Conservation (phyloP, 2,797 vertebrate genomes). For the Malurus splendens region DNA sequence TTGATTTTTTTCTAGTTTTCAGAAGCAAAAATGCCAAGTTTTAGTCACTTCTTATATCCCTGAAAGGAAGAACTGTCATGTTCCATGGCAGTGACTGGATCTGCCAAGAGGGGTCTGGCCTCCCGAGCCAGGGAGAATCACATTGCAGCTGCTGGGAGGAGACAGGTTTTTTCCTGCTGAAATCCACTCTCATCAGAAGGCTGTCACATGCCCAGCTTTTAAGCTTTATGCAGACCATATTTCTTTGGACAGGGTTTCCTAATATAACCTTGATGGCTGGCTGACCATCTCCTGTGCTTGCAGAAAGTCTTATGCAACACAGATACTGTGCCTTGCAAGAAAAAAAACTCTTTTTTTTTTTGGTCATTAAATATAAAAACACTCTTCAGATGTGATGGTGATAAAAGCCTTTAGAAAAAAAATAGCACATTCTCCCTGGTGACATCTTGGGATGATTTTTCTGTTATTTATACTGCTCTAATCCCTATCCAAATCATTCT, state of each 20-base stretch:
- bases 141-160: fast-evolving
- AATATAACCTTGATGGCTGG: neutral
- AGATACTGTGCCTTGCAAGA: neutral
- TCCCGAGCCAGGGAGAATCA: neutral
- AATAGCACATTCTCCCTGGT: neutral
- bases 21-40: neutral
- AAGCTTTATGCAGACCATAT: neutral
- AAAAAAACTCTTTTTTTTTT: neutral
- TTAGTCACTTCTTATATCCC: neutral
- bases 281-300: neutral
- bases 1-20: neutral
- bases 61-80: neutral
- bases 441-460: neutral
- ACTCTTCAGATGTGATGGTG: neutral
- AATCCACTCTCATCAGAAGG: neutral
- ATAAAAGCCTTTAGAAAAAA: slow-evolving; percentile 3
- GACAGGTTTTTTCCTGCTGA: neutral
- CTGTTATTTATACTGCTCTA: neutral
- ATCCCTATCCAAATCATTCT: neutral
- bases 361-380: slow-evolving; percentile 30
- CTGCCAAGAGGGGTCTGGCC: neutral
- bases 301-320: neutral
- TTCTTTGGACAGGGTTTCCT: neutral
- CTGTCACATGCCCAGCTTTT: neutral
- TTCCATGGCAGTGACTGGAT: neutral